These are phyloP conservation scores for Pristis pectinata DNA, from an alignment of 2,797 vertebrate genomes.

Conservation along the genomic window DNA sequence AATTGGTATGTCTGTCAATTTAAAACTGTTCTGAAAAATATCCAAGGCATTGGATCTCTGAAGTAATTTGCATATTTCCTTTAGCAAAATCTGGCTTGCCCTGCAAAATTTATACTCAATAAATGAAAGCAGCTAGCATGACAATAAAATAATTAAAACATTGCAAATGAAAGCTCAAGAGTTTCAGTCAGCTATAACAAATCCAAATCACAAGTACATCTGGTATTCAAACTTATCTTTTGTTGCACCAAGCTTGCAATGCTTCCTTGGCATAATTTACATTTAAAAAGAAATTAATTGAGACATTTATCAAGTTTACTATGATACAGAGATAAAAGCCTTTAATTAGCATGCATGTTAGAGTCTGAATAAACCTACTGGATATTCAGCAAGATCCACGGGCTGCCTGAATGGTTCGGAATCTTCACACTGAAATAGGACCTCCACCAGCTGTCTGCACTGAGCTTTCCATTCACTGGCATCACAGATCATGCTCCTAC, in stretches of 20 bases:
- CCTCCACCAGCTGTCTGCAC: conserved; percentile 77
- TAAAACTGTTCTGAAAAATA: neutral
- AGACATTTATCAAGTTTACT: neutral
- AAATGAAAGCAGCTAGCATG: neutral
- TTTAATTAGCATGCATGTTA: neutral
- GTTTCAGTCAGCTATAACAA: neutral
- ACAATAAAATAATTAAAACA: neutral
- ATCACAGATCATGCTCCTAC: conserved; percentile 60
- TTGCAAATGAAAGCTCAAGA: neutral
- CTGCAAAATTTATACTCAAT: neutral
- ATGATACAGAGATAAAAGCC: neutral
- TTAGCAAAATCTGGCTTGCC: neutral
- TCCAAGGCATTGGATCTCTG: neutral
- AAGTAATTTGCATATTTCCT: neutral
- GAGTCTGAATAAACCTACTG: conserved; percentile 60
- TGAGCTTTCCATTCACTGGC: conserved; percentile 82
- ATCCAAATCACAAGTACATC: neutral
- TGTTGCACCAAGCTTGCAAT: neutral
- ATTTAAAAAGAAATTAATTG: neutral
- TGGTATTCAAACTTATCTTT: neutral
- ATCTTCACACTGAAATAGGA: conserved; percentile 92
- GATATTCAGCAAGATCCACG: conserved; percentile 82
- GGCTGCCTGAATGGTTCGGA: conserved; percentile 91
- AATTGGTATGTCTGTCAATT: neutral
- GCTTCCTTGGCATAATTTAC: neutral